Evolutionary conservation across 1,140 invertebrate species (phyloP), one percentile per base, ranked within the genome.

Genomic region (Dreissena polymorpha): DNA sequence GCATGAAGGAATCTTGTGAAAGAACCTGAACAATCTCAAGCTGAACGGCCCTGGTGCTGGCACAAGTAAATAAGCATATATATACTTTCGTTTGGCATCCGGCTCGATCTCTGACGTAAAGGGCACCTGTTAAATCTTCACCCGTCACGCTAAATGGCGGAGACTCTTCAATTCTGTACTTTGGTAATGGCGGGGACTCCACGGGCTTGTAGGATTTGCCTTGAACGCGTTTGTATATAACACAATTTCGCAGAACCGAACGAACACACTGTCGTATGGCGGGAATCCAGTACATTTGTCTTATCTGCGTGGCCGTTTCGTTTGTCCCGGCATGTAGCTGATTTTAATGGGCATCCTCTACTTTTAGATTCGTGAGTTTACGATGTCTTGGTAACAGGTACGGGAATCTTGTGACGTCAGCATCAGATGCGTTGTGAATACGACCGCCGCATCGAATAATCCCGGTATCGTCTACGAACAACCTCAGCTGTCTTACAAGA

Each of bases 371-470:
- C 12, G 76, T 79, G 60, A 78, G 60, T 65, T 5, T 27, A 49
- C 71, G 74, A 49, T 65, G 73, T 65, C 79, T 79, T 50, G 82
- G 85, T 73, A 86, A 57, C 18, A 84, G 71, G 10, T 84, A 55
- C 18, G 76, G 82, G 53, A 73, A 84, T 75, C 71, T 85, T 0
- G 79, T 49, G 25, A 21, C 12, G 8, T 86, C 27, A 16, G 29
- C 21, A n/a, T 83, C 50, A 51, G 60, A 27, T 7, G 78, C 69
- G 67, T 85, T 85, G 23, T 82, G 63, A n/a, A 83, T 75, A 16
- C 80, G 53, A 14, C 85, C 85, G 2, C 60, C 70, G 21, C 74
- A 83, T 18, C 77, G 70, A n/a, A 85, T 29, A 23, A 75, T n/a
- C 16, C 64, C 51, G 10, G 74, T 29, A 14, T 23, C 8, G 70